phyloP scores from a whole-genome alignment of 2,888 invertebrate species.

The Cryptus viduatorius region DNA sequence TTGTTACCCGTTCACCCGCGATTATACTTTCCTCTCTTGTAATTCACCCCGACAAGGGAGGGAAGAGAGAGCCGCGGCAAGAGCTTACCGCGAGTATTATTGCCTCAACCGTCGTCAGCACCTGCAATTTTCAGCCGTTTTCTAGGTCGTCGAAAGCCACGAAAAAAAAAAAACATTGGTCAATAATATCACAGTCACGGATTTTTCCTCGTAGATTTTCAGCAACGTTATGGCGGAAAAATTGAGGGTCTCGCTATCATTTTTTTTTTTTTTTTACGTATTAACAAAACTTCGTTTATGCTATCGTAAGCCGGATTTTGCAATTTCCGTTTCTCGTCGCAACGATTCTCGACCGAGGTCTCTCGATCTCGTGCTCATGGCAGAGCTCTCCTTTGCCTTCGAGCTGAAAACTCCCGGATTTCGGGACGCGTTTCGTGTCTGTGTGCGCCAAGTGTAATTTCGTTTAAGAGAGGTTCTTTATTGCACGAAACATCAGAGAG shows the following conservation, averaged over 20 bases:
- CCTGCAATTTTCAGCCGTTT: constrained; percentile 23
- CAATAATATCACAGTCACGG: neutral
- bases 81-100: constrained; percentile 33
- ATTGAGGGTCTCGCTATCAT: neutral
- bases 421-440: neutral
- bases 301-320: constrained; percentile 43
- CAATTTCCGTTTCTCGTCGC: constrained; percentile 50
- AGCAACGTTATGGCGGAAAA: neutral
- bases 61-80: neutral
- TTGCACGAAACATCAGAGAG: constrained; percentile 49
- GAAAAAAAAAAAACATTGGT: neutral
- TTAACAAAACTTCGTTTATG: constrained; percentile 15
- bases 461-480: constrained; percentile 68
- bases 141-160: constrained; percentile 15
- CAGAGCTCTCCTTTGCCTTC: constrained; percentile 7
- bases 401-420: constrained; percentile 13
- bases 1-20: constrained; percentile 58
- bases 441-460: constrained; percentile 66
- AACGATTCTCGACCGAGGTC: constrained; percentile 25
- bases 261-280: neutral
- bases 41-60: constrained; percentile 32
- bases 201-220: neutral
- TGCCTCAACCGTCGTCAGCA: constrained; percentile 16
- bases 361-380: constrained; percentile 14
- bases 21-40: constrained; percentile 48